Conservation (phyloP, 2,888 invertebrate species). For the Ceriagrion tenellum region DNA sequence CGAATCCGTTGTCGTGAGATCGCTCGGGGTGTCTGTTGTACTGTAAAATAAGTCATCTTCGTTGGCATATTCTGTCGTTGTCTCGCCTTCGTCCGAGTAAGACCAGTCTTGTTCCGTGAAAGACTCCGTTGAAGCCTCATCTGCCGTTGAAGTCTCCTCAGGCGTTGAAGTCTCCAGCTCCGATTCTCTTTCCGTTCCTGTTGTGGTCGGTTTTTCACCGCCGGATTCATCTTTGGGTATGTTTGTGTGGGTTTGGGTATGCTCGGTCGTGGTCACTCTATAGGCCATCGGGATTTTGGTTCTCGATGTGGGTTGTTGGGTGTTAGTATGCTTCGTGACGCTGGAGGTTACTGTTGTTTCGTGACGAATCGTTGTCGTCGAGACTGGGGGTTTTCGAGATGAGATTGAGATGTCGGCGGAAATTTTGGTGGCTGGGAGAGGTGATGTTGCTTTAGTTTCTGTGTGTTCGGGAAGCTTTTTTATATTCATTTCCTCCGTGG, state of each 20-base stretch:
- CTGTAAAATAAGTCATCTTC: not conserved
- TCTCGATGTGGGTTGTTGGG: not conserved
- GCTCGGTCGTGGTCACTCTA: not conserved
- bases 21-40: not conserved
- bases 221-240: not conserved
- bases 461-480: not conserved
- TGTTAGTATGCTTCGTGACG: not conserved
- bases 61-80: not conserved
- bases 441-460: not conserved
- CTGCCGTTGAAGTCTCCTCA: not conserved
- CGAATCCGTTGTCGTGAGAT: not conserved
- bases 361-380: not conserved
- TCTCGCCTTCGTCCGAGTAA: not conserved
- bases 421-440: not conserved
- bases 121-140: not conserved
- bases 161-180: not conserved
- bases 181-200: not conserved
- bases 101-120: not conserved
- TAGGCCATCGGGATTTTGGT: not conserved
- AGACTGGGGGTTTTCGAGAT: not conserved
- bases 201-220: not conserved
- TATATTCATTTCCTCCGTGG: not conserved
- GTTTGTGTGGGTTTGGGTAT: not conserved
- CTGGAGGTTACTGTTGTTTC: not conserved
- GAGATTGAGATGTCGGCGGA: not conserved